phyloP scores from a whole-genome alignment of 2,888 invertebrate species.

The Alloscopus bannaensis region DNA sequence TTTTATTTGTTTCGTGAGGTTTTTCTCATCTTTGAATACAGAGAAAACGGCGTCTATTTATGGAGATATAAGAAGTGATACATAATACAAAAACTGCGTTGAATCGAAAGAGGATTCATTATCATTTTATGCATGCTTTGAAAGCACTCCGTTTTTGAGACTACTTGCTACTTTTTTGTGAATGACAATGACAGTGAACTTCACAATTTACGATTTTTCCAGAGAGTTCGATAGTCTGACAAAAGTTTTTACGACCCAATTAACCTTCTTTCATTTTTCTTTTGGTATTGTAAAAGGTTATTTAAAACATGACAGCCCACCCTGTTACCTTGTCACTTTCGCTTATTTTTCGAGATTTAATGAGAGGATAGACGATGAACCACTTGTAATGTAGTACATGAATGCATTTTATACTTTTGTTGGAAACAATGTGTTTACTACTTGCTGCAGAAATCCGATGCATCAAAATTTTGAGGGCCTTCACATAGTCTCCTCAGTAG shows the following conservation, averaged over 20 bases:
- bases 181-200: too few species aligned
- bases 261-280: conserved; percentile 66
- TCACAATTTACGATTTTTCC: conserved; percentile 72
- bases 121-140: too few species aligned
- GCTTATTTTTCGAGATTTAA: background rate
- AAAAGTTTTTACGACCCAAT: conserved; percentile 71
- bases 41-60: too few species aligned
- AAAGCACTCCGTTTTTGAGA: too few species aligned
- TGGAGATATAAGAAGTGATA: too few species aligned
- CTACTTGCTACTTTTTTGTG: too few species aligned
- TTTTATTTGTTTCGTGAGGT: conserved; percentile 49
- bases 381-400: background rate
- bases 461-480: too few species aligned
- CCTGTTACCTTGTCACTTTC: conserved; percentile 54
- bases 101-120: background rate
- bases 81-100: conserved; percentile 6
- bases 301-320: conserved; percentile 67
- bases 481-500: too few species aligned
- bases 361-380: background rate
- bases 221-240: conserved; percentile 58
- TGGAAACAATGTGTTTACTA: too few species aligned
- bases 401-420: background rate
- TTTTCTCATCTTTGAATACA: too few species aligned
- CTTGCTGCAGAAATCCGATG: too few species aligned
- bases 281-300: conserved; percentile 1